Evolutionary conservation across 2,113 vertebrate species (phyloP), one percentile per base, ranked within the genome.

Genomic region (Cyphomyrus plagiostoma): DNA sequence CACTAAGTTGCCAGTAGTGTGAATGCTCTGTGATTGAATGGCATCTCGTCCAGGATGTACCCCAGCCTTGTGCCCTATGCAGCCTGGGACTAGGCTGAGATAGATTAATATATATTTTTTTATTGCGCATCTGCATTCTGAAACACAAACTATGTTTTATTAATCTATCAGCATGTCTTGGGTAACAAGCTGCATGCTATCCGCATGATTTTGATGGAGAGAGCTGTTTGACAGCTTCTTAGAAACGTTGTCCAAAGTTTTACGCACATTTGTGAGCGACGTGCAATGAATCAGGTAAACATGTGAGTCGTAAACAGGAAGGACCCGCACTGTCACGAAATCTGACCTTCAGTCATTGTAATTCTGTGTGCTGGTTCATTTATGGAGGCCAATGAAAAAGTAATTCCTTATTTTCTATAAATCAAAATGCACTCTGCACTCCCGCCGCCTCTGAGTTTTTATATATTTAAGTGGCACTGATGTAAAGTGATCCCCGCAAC

Each of bases 341-440:
- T 96, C 97, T 96, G 95, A 95, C 91, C 93, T 94, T 92, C 93
- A 94, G 91, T 90, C 91, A 93, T 91, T 56, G 48, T 94, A 96
- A 96, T 96, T 96, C 91, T 95, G 93, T 96, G 94, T 95, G 91
- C 48, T 87, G 92, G 39, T 66, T 93, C 39, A 94, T 95, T 96
- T 96, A 96, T 96, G 95, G 95, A 95, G 90, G 93, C 85, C 46
- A 91, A 87, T 87, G 74, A 90, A 91, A 91, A 89, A 0, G 7
- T 13, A 93, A 94, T 94, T 91, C 49, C 91, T 9, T 93, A 93
- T 86, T 39, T 93, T 91, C 90, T 90, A 90, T 94, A 95, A 93
- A 95, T 95, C 92, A 94, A 23, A 92, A 62, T 66, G 42, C 93
- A 88, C 94, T 95, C 92, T 92, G 93, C 90, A 30, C 62, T 13